A percentile compares a stretch with the other conserved stretches of the same genome.
phyloP scores from a whole-genome alignment of 2,113 vertebrate genomes.

The Oryzias curvinotus region DNA sequence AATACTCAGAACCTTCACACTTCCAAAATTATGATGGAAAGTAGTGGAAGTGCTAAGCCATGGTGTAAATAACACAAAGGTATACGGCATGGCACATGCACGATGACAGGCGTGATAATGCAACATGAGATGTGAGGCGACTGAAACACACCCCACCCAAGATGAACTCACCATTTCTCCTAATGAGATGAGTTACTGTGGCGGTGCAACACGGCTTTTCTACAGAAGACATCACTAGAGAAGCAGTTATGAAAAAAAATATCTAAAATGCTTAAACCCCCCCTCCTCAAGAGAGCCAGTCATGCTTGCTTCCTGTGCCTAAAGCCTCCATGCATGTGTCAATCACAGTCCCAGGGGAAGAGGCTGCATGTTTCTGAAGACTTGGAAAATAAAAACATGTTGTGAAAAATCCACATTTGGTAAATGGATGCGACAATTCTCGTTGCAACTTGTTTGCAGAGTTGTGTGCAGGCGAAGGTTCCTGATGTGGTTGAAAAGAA shows the following conservation, averaged over 20 bases:
- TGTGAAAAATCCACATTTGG: conserved; percentile 68
- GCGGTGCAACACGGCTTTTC: conserved; percentile 45
- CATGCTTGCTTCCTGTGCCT: conserved; percentile 66
- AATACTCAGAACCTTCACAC: conserved; percentile 41
- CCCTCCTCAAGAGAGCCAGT: conserved; percentile 50
- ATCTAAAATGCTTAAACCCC: conserved; percentile 56
- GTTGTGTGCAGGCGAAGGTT: conserved; percentile 38
- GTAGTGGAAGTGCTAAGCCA: conserved; percentile 23
- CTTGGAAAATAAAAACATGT: conserved; percentile 68
- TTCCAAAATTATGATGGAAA: conserved; percentile 28
- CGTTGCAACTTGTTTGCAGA: conserved; percentile 61
- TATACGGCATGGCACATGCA: conserved; percentile 48
- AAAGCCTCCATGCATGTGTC: conserved; percentile 70
- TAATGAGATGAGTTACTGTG: conserved; percentile 68
- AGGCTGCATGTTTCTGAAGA: conserved; percentile 62
- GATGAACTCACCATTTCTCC: conserved; percentile 66
- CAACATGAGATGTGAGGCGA: conserved; percentile 65
- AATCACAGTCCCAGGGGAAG: conserved; percentile 66
- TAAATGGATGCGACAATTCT: conserved; percentile 63
- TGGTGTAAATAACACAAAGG: conserved; percentile 57
- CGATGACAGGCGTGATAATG: conserved; percentile 67
- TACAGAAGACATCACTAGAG: conserved; percentile 43
- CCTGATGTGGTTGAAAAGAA: conserved; percentile 64
- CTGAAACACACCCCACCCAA: conserved; percentile 66
- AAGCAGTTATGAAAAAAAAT: conserved; percentile 51